Evolutionary conservation across 2,113 vertebrate species (phyloP), one percentile per base, ranked within the genome.

Genomic region (Acrocephalus kingi): DNA sequence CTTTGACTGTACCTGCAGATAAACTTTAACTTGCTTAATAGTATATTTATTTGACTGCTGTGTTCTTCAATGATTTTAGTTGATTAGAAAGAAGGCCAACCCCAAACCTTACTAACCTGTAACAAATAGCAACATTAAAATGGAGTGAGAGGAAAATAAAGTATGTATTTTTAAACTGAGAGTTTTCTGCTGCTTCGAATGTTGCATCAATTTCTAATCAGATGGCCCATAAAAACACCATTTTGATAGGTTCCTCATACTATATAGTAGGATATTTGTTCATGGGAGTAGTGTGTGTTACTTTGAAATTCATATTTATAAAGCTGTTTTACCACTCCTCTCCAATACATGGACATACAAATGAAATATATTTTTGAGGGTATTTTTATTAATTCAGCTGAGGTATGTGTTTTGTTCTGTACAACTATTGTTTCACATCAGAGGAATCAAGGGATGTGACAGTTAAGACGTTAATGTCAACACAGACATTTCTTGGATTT

Each of bases 11-110:
- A 82, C 81, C 88, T 86, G 45, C 76, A 96, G 49, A 84, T 39
- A 75, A 79, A 96, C 35, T 97, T 96, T 46, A 67, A 49, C 77
- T 96, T 93, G 56, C 54, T 93, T 95, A 56, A 85, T 74, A 59
- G 64, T 80, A 43, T 84, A 95, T 92, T 95, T 94, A 94, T 93
- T 91, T 96, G 56, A 75, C 78, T 93, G 33, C 78, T 39, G 5
- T 80, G 30, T 76, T 97, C 54, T 95, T 94, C 84, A 80, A 51
- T 93, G 74, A 80, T 96, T 94, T 90, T 30, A 56, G 24, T 39
- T 16, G 4, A 48, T 74, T 64, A 43, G 46, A 43, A 87, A 48
- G 49, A 81, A 69, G 18, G 49, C 33, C 31, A 81, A 73, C 27
- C 11, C 15, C 25, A 67, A 67, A 18, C 6, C 3, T 15, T 74